Conservation (phyloP, 2,797 vertebrate genomes). For the Carcharodon carcharias region DNA sequence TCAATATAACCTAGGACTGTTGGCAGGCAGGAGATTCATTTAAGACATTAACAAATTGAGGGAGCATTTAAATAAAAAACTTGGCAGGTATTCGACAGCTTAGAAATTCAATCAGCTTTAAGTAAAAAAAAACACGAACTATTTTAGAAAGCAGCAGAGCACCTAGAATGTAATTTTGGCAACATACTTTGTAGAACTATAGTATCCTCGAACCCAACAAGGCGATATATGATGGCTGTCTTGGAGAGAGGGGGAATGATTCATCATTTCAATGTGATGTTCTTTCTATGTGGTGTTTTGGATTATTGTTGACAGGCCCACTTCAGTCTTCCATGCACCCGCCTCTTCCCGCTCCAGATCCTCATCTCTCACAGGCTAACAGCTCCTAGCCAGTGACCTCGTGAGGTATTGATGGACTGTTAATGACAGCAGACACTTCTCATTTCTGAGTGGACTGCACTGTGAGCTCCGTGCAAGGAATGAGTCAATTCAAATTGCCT, state of each 20-base stretch:
- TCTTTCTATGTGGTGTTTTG: not conserved
- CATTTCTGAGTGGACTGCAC: not conserved
- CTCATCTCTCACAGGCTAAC: not conserved
- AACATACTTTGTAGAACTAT: not conserved
- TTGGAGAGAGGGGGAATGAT: not conserved
- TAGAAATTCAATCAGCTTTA: conserved; percentile 20
- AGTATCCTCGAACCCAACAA: not conserved
- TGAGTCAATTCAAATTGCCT: not conserved
- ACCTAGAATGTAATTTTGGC: not conserved
- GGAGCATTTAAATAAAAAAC: conserved; percentile 34
- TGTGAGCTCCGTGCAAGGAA: not conserved
- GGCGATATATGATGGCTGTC: not conserved
- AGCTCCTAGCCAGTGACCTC: not conserved
- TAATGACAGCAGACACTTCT: not conserved
- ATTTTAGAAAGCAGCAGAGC: conserved; percentile 2
- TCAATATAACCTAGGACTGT: not conserved
- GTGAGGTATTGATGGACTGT: not conserved
- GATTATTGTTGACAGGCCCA: not conserved
- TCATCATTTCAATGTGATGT: not conserved
- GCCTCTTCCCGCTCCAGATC: not conserved
- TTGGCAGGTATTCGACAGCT: conserved; percentile 23
- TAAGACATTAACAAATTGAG: conserved; percentile 36
- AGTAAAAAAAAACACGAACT: not conserved
- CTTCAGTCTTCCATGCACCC: not conserved
- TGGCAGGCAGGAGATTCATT: conserved; percentile 2